Evolutionary conservation across 2,113 vertebrate genomes (phyloP), one percentile per base, ranked within the genome.

Genomic region (Todiramphus saurophagus): DNA sequence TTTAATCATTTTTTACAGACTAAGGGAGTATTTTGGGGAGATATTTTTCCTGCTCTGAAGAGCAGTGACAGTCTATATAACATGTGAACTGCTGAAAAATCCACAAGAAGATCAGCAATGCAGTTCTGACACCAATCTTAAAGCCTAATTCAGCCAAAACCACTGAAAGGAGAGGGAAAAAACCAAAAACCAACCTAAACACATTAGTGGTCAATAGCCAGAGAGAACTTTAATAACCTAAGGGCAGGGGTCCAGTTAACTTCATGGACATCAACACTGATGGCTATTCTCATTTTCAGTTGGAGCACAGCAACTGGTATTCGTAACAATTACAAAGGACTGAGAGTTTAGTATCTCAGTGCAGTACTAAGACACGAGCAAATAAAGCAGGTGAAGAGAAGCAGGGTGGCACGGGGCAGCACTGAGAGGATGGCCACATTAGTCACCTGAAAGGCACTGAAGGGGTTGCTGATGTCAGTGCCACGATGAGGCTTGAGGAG

Each of bases 361-460:
- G 19, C 16, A 88, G 20, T 11, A 68, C 10, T 2, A 7, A 68
- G 53, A 37, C 39, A 50, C 6, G 68, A 33, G 16, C 16, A n/a
- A 51, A 53, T 19, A 46, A 30, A 63, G 18, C 15, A 30, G 33
- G 31, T 7, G 31, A 62, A 79, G 53, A 4, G 21, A 60, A 62
- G 11, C 10, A 43, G 18, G 14, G 21, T 28, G 53, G 9, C 31
- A 21, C 0, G 1, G 35, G 56, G 33, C 50, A 60, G 63, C 58
- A 37, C 33, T 3, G 41, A 21, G 11, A 68, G 10, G 8, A 0
- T 3, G 4, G 69, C 23, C 51, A 20, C 6, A 0, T 10, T 11
- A 35, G 46, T 43, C 2, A 2, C 18, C 16, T 13, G 20, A 14
- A 3, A 3, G 27, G 25, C 5, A 1, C 43, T 3, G 1, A 55